These are phyloP conservation scores for Caenorhabditis remanei DNA, from an alignment of 1,140 invertebrate genomes.

Conservation along the genomic window DNA sequence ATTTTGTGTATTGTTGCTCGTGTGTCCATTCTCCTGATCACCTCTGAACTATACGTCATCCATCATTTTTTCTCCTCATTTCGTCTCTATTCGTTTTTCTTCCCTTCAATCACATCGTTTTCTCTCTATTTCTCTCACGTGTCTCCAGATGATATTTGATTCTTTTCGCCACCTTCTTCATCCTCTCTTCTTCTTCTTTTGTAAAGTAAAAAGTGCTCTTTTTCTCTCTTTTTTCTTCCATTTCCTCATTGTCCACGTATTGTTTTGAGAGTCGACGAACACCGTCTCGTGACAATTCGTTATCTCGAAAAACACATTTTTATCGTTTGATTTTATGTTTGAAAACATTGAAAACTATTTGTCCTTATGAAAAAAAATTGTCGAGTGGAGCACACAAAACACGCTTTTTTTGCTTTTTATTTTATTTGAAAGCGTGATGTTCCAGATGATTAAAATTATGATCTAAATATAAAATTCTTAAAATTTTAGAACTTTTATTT, in stretches of 20 bases:
- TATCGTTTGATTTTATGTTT: neutral
- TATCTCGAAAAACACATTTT: neutral
- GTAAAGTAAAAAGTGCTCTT: conserved; percentile 49
- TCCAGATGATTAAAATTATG: too few species aligned
- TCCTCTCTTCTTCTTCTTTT: neutral
- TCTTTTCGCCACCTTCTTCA: conserved; percentile 20
- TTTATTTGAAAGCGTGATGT: too few species aligned
- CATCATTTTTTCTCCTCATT: conserved; percentile 2
- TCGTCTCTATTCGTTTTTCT: neutral
- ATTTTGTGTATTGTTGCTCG: conserved; percentile 7
- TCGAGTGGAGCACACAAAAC: neutral
- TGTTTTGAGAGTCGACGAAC: conserved; percentile 15
- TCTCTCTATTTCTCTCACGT: neutral
- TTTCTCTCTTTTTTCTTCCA: neutral
- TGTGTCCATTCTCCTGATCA: neutral
- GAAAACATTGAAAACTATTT: neutral
- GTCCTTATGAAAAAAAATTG: neutral
- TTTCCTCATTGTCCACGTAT: conserved; percentile 4
- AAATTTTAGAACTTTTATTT: too few species aligned
- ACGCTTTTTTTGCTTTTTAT: too few species aligned
- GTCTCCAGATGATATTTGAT: conserved; percentile 42
- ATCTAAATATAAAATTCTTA: too few species aligned
- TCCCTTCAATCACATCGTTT: neutral
- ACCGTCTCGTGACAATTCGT: neutral
- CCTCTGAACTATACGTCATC: conserved; percentile 31